Evolutionary conservation across 2,797 vertebrate species (phyloP), one percentile per base, ranked within the genome.

Genomic region (Masticophis lateralis): DNA sequence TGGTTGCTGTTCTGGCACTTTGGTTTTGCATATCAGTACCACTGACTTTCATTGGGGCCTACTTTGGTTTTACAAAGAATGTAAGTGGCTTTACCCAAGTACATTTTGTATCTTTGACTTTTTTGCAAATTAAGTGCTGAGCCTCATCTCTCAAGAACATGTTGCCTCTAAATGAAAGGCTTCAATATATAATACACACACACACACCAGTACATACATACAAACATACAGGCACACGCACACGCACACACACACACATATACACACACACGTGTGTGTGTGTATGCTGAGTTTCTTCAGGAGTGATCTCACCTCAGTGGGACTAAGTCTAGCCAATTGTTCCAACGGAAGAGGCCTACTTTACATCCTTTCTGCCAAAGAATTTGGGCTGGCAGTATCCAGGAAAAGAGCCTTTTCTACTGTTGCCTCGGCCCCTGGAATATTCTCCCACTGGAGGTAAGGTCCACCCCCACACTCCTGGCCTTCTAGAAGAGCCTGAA

Each of bases 21-120:
- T 99, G 99, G 99, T 99, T 99, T 98, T 99, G 99, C 96, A 98
- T 99, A 96, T 99, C 99, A 55, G 99, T 99, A 63, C 99, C 99
- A 0, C 97, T 99, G 83, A 99, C 99, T 0, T 99, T 99, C 94
- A 97, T 99, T 74, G 99, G 99, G 86, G 99, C 99, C 61, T 99
- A 99, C 96, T 99, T 99, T 92, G 99, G 99, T 94, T 99, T 99
- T 97, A 99, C 99, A 98, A 99, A 99, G 95, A 97, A 98, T 0
- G 98, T 99, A 97, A 98, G 99, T 98, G 93, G 59, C 63, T 90
- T 57, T 53, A 9, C 51, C 51, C 25, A 2, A 86, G 2, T 63
- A n/a, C 47, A 69, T 32, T 43, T 51, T 3, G 22, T 66, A 88
- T 51, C 60, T 79, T 63, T 89, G 90, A 89, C 28, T n/a, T 88